A percentile compares a stretch with the other conserved stretches of the same genome.
Conservation (phyloP, 2,888 invertebrate species). For the Ganaspis brasiliensis region DNA sequence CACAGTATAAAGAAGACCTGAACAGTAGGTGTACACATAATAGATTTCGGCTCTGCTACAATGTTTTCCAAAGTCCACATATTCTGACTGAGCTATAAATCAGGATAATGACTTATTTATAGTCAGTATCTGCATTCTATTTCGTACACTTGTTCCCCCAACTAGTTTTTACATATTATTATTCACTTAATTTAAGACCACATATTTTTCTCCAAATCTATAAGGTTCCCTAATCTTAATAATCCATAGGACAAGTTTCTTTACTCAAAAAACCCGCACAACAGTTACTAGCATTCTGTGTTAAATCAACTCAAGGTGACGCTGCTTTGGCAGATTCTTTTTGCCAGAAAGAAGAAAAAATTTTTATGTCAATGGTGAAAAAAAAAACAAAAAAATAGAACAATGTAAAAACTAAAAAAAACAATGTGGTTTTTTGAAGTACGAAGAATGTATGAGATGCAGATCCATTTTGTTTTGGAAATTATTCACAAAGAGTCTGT, state of each 20-base stretch:
- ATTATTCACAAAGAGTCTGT: not conserved
- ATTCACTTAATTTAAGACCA: constrained; percentile 12
- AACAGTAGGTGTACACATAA: constrained; percentile 9
- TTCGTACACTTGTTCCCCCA: constrained; percentile 1
- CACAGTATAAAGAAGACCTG: not conserved
- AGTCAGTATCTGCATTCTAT: constrained; percentile 10
- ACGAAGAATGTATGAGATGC: too few relatives aligned
- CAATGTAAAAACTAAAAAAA: too few relatives aligned
- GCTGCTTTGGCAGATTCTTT: too few relatives aligned
- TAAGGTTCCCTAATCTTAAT: constrained; percentile 1
- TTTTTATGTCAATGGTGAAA: too few relatives aligned
- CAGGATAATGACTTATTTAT: constrained; percentile 20
- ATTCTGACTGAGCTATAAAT: not conserved
- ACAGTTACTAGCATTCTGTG: too few relatives aligned
- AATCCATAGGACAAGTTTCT: constrained; percentile 1
- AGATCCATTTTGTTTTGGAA: too few relatives aligned
- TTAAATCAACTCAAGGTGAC: too few relatives aligned
- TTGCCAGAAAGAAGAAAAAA: too few relatives aligned
- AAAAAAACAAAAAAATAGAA: too few relatives aligned
- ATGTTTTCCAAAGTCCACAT: constrained; percentile 7
- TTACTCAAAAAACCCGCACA: not conserved
- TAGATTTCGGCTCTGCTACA: constrained; percentile 9
- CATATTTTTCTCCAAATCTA: constrained; percentile 3
- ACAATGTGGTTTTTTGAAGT: too few relatives aligned
- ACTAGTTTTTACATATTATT: not conserved